Conservation (phyloP, 2,888 invertebrate genomes). For the Schrankia costaestrigalis region DNA sequence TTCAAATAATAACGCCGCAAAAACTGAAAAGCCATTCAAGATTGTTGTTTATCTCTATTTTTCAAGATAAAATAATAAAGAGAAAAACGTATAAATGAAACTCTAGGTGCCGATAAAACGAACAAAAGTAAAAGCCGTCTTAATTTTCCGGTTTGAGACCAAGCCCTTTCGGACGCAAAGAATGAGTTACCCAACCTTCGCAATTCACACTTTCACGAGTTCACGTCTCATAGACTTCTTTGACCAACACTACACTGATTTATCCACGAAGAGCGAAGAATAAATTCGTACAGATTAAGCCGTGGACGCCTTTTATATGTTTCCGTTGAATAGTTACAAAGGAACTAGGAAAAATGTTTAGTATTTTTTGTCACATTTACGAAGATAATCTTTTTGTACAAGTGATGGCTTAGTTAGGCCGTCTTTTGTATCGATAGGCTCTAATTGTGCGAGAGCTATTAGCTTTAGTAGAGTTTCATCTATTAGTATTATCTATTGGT, state of each 20-base stretch:
- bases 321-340: slow-evolving; percentile 23
- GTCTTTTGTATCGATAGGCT: too few species aligned
- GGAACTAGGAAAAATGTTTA: slow-evolving; percentile 27
- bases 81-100: slow-evolving; percentile 35
- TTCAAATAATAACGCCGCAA: slow-evolving; percentile 19
- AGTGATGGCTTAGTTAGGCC: too few species aligned
- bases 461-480: too few species aligned
- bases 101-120: slow-evolving; percentile 45
- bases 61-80: slow-evolving; percentile 39
- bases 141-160: slow-evolving; percentile 68
- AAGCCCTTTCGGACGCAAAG: slow-evolving; percentile 36
- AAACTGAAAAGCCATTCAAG: slow-evolving; percentile 19
- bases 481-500: too few species aligned
- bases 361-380: slow-evolving; percentile 25
- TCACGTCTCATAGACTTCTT: slow-evolving; percentile 43
- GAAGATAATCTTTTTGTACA: too few species aligned
- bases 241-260: slow-evolving; percentile 46
- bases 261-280: slow-evolving; percentile 36
- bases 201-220: slow-evolving; percentile 43
- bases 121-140: slow-evolving; percentile 58
- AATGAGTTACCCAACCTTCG: slow-evolving; percentile 35
- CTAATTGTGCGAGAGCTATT: too few species aligned
- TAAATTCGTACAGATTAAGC: slow-evolving; percentile 46
- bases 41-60: slow-evolving; percentile 31
- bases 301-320: slow-evolving; percentile 27